Evolutionary conservation across 2,888 invertebrate genomes (phyloP), one percentile per base, ranked within the genome.

Genomic region (Polymixis lichenea): DNA sequence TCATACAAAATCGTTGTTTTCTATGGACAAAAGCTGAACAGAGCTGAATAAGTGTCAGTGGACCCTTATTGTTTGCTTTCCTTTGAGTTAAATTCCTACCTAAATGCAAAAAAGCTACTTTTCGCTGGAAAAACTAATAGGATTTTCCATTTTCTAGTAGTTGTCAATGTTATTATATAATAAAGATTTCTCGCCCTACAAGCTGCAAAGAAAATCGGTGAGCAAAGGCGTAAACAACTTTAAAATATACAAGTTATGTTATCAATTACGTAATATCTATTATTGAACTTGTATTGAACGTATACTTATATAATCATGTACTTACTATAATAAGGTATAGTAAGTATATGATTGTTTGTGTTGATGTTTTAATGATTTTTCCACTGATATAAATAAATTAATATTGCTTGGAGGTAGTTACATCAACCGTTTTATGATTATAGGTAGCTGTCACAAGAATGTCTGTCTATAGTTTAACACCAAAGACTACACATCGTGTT

Each of bases 201-300:
- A 62, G 38, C 25, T 61, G 38, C 17, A 3, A 78, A 83, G 79
- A 68, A 55, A 79, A 83, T 83, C 60, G 28, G 46, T 49, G 25
- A 56, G 67, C 72, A 38, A 28, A 82, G 67, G 1, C 43, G 77
- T 81, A 77, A 86, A 76, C 82, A 77, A 73, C 75, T 56, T 71
- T 55, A 72, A 69, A 66, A 71, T 56, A 73, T 38, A 38, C 58
- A 72, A 69, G 62, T 70, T 75, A 55, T 74, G 53, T 38, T 78
- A 61, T 61, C 67, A 62, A 73, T 76, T 75, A 79, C 77, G 75
- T 79, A 70, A 84, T 65, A 78, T 72, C 74, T 83, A 84, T 75
- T 75, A 76, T 76, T 66, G 62, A 74, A 77, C 75, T 64, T 71
- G 80, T 75, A n/a, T n/a, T n/a, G n/a, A n/a, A n/a, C n/a, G n/a